Evolutionary conservation across 2,113 vertebrate genomes (phyloP).

Genomic region (Lepidiolamprologus cunningtoni): DNA sequence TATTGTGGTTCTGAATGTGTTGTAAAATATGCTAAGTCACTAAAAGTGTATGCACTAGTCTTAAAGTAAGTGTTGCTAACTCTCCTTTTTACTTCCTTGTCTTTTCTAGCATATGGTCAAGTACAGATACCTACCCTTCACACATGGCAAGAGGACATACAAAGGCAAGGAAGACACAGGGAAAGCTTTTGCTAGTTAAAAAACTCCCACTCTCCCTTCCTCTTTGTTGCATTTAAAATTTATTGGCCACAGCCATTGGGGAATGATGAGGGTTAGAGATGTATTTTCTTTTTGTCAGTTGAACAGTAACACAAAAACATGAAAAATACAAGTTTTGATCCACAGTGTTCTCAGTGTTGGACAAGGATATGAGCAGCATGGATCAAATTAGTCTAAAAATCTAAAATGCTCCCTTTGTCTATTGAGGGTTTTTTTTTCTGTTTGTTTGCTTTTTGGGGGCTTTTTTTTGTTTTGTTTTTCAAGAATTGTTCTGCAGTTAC

Average conservation of each 20-base stretch:
- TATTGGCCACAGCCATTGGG: conserved; percentile 46
- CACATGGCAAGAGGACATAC: conserved; percentile 98
- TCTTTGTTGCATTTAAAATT: conserved; percentile 46
- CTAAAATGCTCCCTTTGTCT: conserved; percentile 46
- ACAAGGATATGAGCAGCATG: not conserved
- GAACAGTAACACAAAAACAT: conserved; percentile 40
- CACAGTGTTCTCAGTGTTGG: conserved; percentile 70
- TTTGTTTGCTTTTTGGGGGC: not conserved
- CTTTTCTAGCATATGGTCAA: conserved; percentile 94
- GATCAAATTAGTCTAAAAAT: conserved; percentile 31
- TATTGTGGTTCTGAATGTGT: not conserved
- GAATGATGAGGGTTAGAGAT: conserved; percentile 45
- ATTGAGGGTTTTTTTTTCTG: not conserved
- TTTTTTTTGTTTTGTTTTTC: not conserved
- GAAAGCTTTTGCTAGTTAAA: conserved; percentile 98
- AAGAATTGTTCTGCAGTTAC: conserved; percentile 19
- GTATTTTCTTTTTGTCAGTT: conserved; percentile 44
- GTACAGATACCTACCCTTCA: conserved; percentile 99
- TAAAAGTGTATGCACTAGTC: not conserved
- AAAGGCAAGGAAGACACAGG: conserved; percentile 95
- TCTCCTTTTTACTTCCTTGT: not conserved
- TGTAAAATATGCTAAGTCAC: not conserved
- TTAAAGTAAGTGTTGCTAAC: not conserved
- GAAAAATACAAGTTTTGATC: conserved; percentile 74
- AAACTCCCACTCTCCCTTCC: not conserved